Conservation (phyloP, 2,888 invertebrate genomes). For the Drosophila antonietae region DNA sequence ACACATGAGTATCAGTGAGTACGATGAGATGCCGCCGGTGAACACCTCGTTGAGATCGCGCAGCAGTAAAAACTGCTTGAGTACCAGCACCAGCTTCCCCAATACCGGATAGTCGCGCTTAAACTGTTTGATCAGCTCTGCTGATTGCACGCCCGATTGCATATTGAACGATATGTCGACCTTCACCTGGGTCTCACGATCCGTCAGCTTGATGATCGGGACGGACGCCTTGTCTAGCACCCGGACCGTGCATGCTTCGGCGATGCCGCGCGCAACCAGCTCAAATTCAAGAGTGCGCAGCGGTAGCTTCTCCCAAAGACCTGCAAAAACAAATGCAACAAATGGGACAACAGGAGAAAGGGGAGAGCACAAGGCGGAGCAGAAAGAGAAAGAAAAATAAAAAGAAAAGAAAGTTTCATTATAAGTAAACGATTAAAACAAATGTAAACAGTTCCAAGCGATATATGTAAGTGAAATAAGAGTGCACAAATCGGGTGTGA, state of each 20-base stretch:
- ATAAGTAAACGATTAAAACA: not conserved
- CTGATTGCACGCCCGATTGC: slow-evolving; percentile 98
- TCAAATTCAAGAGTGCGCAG: slow-evolving; percentile 96
- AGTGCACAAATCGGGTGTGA: not conserved
- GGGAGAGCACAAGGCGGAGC: not conserved
- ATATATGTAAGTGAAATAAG: not conserved
- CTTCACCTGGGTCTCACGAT: slow-evolving; percentile 92
- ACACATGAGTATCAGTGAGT: slow-evolving; percentile 99
- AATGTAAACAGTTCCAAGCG: not conserved
- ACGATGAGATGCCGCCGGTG: slow-evolving; percentile 99
- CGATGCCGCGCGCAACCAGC: slow-evolving; percentile 94
- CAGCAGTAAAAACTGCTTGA: slow-evolving; percentile 99
- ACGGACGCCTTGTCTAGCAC: slow-evolving; percentile 99
- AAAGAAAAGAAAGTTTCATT: not conserved
- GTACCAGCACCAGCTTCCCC: slow-evolving; percentile 96
- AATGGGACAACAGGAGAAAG: not conserved
- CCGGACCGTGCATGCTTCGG: slow-evolving; percentile 95
- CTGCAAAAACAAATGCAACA: slow-evolving; percentile 41
- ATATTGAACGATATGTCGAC: slow-evolving; percentile 99
- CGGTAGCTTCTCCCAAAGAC: slow-evolving; percentile 95
- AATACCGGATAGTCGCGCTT: slow-evolving; percentile 95
- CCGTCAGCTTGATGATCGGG: slow-evolving; percentile 98
- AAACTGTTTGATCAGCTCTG: slow-evolving; percentile 96
- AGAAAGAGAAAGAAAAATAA: not conserved
- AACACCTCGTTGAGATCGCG: slow-evolving; percentile 99